Percentiles rank a stretch among this genome's conserved stretches.
Evolutionary conservation across 2,797 vertebrate genomes (phyloP).

Genomic region (Hippoglossus hippoglossus): DNA sequence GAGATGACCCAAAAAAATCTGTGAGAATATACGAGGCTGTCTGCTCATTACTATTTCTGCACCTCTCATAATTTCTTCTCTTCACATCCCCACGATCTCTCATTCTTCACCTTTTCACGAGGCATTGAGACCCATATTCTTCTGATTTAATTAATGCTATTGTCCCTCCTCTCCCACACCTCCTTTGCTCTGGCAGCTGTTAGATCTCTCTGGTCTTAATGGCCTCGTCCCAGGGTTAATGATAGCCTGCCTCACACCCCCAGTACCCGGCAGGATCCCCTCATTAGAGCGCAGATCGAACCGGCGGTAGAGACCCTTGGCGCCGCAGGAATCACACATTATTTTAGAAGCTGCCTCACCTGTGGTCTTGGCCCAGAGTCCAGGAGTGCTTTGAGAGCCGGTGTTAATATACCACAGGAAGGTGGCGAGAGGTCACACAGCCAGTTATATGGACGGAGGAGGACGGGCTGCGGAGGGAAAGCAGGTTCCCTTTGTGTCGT

Average conservation of each 20-base stretch:
- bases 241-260: constrained; percentile 70
- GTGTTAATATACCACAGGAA: constrained; percentile 57
- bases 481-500: constrained; percentile 40
- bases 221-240: constrained; percentile 74
- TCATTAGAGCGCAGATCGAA: constrained; percentile 75
- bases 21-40: no score
- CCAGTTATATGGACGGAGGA: constrained; percentile 35
- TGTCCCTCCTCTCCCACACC: constrained; percentile 50
- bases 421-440: constrained; percentile 54
- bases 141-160: constrained; percentile 64
- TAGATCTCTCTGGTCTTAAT: constrained; percentile 66
- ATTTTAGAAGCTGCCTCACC: constrained; percentile 61
- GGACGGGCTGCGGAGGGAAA: constrained; percentile 23
- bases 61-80: not conserved
- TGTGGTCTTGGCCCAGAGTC: constrained; percentile 47
- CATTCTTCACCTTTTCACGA: not conserved
- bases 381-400: constrained; percentile 32
- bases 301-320: constrained; percentile 35
- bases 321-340: constrained; percentile 66
- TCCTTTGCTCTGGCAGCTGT: constrained; percentile 55
- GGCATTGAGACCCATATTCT: constrained; percentile 39
- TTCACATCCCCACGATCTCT: not conserved
- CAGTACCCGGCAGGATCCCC: constrained; percentile 66
- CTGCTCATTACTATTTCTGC: no score
- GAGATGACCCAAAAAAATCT: no score